These are phyloP conservation scores for Lasioglossum villosulum DNA, from an alignment of 2,888 invertebrate genomes.

Conservation along the genomic window DNA sequence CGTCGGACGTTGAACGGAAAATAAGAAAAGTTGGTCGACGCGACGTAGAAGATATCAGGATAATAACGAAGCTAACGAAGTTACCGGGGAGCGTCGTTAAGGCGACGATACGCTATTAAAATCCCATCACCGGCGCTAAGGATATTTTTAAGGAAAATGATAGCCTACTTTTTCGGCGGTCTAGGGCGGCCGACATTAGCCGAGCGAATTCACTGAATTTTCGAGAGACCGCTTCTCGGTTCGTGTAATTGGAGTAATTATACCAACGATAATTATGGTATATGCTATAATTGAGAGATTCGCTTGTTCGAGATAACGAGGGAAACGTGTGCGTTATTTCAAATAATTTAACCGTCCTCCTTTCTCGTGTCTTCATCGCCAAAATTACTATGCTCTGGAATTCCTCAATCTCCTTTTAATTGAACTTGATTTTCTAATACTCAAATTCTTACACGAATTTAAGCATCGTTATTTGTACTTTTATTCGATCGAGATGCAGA, in stretches of 20 bases:
- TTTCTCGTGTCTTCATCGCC: not conserved
- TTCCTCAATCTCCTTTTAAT: not conserved
- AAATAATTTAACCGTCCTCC: not conserved
- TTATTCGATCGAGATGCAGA: not conserved
- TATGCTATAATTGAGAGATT: not conserved
- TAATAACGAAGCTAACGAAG: constrained; percentile 62
- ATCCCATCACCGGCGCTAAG: constrained; percentile 61
- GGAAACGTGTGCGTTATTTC: not conserved
- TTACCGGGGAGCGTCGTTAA: constrained; percentile 59
- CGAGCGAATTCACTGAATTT: not conserved
- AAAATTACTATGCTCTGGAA: not conserved
- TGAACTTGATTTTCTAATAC: not conserved
- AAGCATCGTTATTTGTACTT: not conserved
- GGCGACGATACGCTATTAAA: constrained; percentile 64
- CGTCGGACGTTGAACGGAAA: constrained; percentile 38
- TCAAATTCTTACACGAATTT: not conserved
- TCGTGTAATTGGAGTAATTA: constrained; percentile 30
- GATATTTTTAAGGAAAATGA: constrained; percentile 57
- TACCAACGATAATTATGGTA: not conserved
- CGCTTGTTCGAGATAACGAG: not conserved
- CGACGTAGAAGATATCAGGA: constrained; percentile 42
- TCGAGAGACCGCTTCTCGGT: not conserved
- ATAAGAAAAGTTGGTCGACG: constrained; percentile 45
- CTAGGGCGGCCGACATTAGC: not conserved
- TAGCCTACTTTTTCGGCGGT: constrained; percentile 39